These are phyloP conservation scores for Dicyrtomina minuta DNA, from an alignment of 2,888 invertebrate species.

Conservation along the genomic window DNA sequence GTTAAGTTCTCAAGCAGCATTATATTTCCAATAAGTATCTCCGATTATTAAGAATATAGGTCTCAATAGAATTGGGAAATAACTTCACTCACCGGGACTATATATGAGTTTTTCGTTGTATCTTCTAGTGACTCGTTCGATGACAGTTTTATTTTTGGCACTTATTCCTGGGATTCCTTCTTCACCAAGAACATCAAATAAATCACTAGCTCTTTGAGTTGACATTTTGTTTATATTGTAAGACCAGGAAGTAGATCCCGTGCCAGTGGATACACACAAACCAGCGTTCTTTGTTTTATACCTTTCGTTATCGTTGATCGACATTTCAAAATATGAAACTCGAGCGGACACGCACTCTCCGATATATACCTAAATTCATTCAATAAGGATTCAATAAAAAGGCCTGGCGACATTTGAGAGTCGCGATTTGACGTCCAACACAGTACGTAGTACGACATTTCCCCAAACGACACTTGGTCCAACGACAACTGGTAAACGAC, in stretches of 20 bases:
- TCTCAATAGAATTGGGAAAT: neutral
- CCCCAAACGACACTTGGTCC: no score
- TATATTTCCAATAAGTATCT: neutral
- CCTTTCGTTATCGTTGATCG: slow-evolving; percentile 68
- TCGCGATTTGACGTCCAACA: no score
- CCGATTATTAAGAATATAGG: neutral
- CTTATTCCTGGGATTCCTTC: slow-evolving; percentile 54
- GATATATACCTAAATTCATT: slow-evolving; percentile 75
- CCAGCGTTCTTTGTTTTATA: slow-evolving; percentile 95
- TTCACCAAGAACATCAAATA: slow-evolving; percentile 62
- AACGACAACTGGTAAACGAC: no score
- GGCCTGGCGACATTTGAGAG: no score
- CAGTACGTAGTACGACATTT: no score
- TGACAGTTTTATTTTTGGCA: slow-evolving; percentile 48
- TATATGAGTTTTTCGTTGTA: slow-evolving; percentile 76
- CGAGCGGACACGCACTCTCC: slow-evolving; percentile 94
- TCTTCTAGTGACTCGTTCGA: slow-evolving; percentile 57
- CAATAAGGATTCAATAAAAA: slow-evolving; percentile 24
- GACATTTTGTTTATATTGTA: slow-evolving; percentile 87
- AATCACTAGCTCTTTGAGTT: slow-evolving; percentile 70
- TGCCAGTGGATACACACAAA: slow-evolving; percentile 92
- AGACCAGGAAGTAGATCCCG: slow-evolving; percentile 98
- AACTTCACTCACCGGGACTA: slow-evolving; percentile 66
- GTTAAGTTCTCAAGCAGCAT: neutral
- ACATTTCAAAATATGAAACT: slow-evolving; percentile 86